Evolutionary conservation across 2,113 vertebrate genomes (phyloP), one percentile per base, ranked within the genome.

Genomic region (Trematomus loennbergii): DNA sequence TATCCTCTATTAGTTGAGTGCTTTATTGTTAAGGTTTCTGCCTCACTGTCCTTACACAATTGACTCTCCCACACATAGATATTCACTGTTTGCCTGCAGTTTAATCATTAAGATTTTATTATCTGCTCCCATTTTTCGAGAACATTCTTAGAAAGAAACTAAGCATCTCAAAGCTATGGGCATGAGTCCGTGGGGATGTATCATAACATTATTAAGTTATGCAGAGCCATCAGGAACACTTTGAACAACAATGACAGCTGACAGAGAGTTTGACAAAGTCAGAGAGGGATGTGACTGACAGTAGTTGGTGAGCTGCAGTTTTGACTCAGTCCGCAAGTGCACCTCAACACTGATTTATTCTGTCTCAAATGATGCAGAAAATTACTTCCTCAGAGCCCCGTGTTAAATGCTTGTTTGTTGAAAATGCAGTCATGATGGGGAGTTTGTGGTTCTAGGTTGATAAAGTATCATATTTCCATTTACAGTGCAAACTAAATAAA

Each of bases 281-380:
- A 12, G 22, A 40, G 69, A 61, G 52, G 61, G 57, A 65, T 17
- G 71, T 25, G 49, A 29, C 17, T 33, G 48, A 84, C 68, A 59
- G 77, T 43, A 50, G 64, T 9, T 68, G 45, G 52, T 29, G 75
- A 82, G 74, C 71, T 72, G 74, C 48, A 16, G 80, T 71, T 81
- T 79, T 72, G 67, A 78, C 69, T 89, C 70, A 69, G 46, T 70
- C 22, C 50, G 76, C 45, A 12, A 62, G 48, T 79, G 77, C 7
- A 36, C 65, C 45, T 59, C 36, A 12, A 79, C 78, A 82, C 67
- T 70, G 79, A 86, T 84, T 82, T 81, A 73, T 87, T 88, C 78
- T 20, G 62, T 74, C 64, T 85, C 83, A 91, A 90, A 84, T 79
- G 82, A 87, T 87, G 90, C 89, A 87, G 89, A 88, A 92, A 90